Conservation (phyloP, 2,888 invertebrate genomes). For the Chamaedrilus cognettii region DNA sequence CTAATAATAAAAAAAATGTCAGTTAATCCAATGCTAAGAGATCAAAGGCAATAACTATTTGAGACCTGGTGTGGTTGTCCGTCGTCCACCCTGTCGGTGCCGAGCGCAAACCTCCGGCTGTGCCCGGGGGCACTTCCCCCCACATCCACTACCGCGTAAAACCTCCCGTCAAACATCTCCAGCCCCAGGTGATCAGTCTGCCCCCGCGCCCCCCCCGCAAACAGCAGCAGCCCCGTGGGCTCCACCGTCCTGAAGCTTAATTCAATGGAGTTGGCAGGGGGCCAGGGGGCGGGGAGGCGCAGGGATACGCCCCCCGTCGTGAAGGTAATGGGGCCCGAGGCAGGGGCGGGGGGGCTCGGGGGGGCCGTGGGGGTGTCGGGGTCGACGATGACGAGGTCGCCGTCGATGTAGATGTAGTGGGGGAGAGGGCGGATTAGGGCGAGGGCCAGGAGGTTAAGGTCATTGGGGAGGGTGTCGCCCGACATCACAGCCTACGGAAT, state of each 20-base stretch:
- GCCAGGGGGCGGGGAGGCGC: conserved; percentile 29
- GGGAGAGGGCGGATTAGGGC: conserved; percentile 6
- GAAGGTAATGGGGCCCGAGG: conserved; percentile 31
- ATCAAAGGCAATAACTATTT: too few relatives aligned
- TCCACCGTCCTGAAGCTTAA: conserved; percentile 51
- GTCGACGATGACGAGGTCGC: conserved; percentile 3
- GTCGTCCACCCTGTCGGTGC: conserved; percentile 41
- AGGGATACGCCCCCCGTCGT: conserved; percentile 21
- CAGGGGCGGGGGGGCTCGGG: neutral
- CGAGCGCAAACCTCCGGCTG: conserved; percentile 37
- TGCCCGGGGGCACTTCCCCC: too few relatives aligned
- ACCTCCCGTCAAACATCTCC: conserved; percentile 52
- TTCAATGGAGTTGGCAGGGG: conserved; percentile 35
- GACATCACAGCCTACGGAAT: conserved; percentile 9
- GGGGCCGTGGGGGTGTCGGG: conserved; percentile 1
- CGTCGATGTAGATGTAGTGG: conserved; percentile 4
- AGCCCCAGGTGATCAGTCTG: conserved; percentile 44
- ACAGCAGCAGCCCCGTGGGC: conserved; percentile 45
- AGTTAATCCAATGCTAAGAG: too few relatives aligned
- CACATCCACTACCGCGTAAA: conserved; percentile 43
- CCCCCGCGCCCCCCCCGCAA: conserved; percentile 18
- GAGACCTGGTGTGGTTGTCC: conserved; percentile 48
- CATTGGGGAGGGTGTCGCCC: conserved; percentile 25
- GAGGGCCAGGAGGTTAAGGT: conserved; percentile 13
- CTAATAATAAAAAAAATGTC: too few relatives aligned